Conservation (phyloP, 1,140 invertebrate species). For the Ostrea denselamellosa region DNA sequence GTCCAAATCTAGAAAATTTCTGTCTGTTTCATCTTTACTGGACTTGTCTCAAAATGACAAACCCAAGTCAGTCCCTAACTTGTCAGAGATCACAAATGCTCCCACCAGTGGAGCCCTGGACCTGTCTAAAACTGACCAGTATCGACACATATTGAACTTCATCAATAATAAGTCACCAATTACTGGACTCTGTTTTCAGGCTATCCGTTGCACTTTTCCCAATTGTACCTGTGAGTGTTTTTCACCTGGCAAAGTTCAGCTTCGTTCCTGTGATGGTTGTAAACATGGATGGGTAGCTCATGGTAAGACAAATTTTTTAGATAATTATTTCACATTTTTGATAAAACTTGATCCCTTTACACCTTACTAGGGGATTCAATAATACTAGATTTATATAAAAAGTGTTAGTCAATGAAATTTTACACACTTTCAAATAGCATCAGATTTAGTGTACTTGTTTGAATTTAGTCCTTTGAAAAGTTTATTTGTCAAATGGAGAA, state of each 20-base stretch:
- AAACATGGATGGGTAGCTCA: constrained; percentile 89
- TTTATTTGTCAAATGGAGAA: too few relatives aligned
- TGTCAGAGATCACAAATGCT: neutral
- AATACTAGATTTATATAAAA: too few relatives aligned
- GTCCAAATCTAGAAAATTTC: constrained; percentile 25
- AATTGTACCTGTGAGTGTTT: constrained; percentile 88
- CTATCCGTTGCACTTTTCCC: constrained; percentile 86
- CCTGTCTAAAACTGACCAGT: constrained; percentile 60
- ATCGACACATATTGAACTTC: constrained; percentile 61
- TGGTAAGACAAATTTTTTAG: constrained; percentile 81
- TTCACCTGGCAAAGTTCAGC: constrained; percentile 85
- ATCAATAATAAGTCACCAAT: constrained; percentile 59
- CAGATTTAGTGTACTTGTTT: too few relatives aligned
- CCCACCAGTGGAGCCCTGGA: constrained; percentile 45
- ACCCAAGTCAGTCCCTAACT: neutral
- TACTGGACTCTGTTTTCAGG: constrained; percentile 81
- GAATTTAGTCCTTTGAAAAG: too few relatives aligned
- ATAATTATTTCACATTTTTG: neutral
- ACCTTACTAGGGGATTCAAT: too few relatives aligned
- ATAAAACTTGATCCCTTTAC: too few relatives aligned
- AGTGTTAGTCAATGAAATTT: too few relatives aligned
- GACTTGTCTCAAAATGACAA: constrained; percentile 29
- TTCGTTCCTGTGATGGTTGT: constrained; percentile 87
- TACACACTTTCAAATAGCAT: too few relatives aligned
- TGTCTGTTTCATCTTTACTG: constrained; percentile 1